A percentile compares a stretch with the other conserved stretches of the same genome.
Conservation (phyloP, 2,113 vertebrate species). For the Sapajus apella region DNA sequence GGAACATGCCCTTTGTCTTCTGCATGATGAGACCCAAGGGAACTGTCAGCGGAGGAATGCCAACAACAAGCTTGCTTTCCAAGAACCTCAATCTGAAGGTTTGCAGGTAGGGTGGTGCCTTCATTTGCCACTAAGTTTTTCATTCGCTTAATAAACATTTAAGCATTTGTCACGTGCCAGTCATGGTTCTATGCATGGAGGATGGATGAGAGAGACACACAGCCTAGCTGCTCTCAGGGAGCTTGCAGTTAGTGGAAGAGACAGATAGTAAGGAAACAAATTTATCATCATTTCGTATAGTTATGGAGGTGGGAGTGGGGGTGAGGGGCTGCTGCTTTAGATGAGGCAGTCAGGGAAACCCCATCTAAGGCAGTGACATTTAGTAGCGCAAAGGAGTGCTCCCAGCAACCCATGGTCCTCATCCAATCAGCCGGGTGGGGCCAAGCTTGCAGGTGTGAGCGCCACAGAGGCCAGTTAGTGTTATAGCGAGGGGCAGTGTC, state of each 20-base stretch:
- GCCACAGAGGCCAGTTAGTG: rapidly evolving
- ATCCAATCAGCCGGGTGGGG: rapidly evolving
- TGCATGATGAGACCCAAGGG: background rate
- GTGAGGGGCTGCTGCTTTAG: background rate
- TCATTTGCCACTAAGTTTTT: background rate
- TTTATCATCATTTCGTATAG: background rate
- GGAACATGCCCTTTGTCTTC: background rate
- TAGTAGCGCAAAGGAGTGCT: background rate
- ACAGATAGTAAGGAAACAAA: background rate
- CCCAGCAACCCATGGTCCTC: background rate
- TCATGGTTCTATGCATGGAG: background rate
- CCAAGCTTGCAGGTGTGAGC: background rate
- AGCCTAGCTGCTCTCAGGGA: background rate
- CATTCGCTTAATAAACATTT: background rate
- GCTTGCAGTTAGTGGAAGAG: background rate
- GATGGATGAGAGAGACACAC: background rate
- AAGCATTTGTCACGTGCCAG: background rate
- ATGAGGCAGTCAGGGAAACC: background rate
- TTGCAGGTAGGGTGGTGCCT: background rate
- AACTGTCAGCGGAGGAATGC: background rate
- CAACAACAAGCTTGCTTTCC: background rate
- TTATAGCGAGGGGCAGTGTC: background rate
- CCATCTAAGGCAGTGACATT: background rate
- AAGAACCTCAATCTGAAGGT: background rate
- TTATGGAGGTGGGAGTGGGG: background rate